A percentile compares a stretch with the other conserved stretches of the same genome.
Conservation (phyloP, 2,797 vertebrate genomes). For the Darevskia nairensis region DNA sequence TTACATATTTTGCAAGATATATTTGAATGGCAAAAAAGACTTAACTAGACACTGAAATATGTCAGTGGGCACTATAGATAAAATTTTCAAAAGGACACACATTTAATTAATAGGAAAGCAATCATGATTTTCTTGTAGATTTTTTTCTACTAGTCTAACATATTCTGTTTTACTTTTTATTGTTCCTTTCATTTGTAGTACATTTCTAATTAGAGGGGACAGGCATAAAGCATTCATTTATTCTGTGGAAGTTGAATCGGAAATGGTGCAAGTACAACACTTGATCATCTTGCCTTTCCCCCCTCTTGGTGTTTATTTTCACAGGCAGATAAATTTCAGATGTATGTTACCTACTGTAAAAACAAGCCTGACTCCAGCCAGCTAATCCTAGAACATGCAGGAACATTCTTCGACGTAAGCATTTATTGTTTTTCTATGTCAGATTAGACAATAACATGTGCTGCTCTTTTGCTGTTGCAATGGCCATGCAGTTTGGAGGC, state of each 20-base stretch:
- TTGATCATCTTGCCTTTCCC: slow-evolving; percentile 50
- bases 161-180: background rate
- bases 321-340: slow-evolving; percentile 98
- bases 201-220: slow-evolving; percentile 2
- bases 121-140: background rate
- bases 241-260: slow-evolving; percentile 44
- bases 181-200: slow-evolving; percentile 30
- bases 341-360: slow-evolving; percentile 99
- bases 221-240: slow-evolving; percentile 38
- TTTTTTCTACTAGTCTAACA: too few relatives aligned
- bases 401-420: slow-evolving; percentile 97
- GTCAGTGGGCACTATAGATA: background rate
- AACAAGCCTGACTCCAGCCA: slow-evolving; percentile 99
- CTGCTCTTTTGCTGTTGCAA: background rate
- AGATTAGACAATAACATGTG: background rate
- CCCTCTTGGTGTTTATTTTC: slow-evolving; percentile 68
- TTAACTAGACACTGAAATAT: background rate
- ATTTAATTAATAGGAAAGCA: background rate
- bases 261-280: slow-evolving; percentile 9
- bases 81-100: background rate
- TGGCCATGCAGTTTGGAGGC: too few relatives aligned
- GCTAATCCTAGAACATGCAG: slow-evolving; percentile 96
- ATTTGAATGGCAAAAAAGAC: background rate
- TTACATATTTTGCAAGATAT: background rate
- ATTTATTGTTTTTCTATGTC: slow-evolving; percentile 38